Evolutionary conservation across 1,140 invertebrate genomes (phyloP), one percentile per base, ranked within the genome.

Genomic region (Drosophila pectinifera): DNA sequence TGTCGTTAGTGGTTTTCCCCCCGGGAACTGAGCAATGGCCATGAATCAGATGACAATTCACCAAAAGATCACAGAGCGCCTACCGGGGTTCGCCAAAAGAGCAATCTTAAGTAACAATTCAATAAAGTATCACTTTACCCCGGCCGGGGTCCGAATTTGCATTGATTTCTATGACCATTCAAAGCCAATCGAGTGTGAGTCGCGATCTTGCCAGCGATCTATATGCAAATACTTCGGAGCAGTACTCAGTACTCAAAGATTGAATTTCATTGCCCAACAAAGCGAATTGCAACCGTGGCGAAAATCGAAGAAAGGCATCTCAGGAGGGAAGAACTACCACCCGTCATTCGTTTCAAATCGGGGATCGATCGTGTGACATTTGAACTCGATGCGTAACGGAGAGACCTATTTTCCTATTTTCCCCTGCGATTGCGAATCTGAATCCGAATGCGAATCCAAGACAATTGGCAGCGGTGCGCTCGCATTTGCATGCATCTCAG

Each of bases 401-500:
- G 59, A 69, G 48, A 51, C 56, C 62, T 49, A 68, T 41, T 68
- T 65, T 65, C 64, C 55, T 24, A 49, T 61, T 43, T n/a, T n/a
- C n/a, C n/a, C n/a, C n/a, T n/a, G n/a, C n/a, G n/a, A n/a, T n/a
- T n/a, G n/a, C n/a, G n/a, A n/a, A n/a, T n/a, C n/a, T n/a, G n/a
- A n/a, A n/a, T n/a, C 56, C 64, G 39, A 75, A 58, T 68, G 39
- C 51, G 36, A 51, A 54, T 46, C 22, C 31, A 63, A 48, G 68
- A 78, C 74, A 78, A 78, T 88, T 54, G 46, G 45, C 56, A 54
- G 24, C 56, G 73, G 64, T 41, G 46, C 54, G 80, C 42, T 76
- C 59, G 39, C 58, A 86, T 88, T 88, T 88, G 83, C 83, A 89
- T 88, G 84, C 83, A 67, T 83, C 64, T 88, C 76, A 73, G 76